Evolutionary conservation across 2,888 invertebrate genomes (phyloP), one percentile per base, ranked within the genome.

Genomic region (Plagiodera versicolora): DNA sequence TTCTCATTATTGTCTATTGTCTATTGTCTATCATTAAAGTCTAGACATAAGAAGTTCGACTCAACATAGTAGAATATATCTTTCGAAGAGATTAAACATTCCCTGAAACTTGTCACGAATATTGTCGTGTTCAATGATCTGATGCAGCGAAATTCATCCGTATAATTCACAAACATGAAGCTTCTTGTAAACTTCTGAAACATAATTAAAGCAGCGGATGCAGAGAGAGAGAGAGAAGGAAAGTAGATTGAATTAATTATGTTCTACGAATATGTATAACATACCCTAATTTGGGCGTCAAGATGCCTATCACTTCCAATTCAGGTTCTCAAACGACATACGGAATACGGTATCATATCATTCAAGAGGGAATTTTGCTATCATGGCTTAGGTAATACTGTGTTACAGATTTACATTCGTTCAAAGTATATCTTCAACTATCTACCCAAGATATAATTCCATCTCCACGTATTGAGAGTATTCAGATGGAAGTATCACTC

Each of bases 251-350:
- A 39, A 39, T 39, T 39, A 39, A 11, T 39, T 11, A 39, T 39
- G 39, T 39, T 39, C 39, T 14, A 1, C 39, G 39, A 39, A n/a
- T 39, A 39, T 11, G 39, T 39, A 39, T 39, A 10, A 9, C 39
- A 39, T 39, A 39, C 39, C 39, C 39, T 39, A 39, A 39, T 39
- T 39, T 11, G 1, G 39, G 39, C 39, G 39, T 39, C 39, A 39
- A 39, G 39, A 39, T 39, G 39, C 39, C 39, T 39, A 39, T 39
- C 39, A 39, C 39, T 39, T 39, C 14, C 39, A 39, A 39, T 39
- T 39, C 39, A 39, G 39, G 2, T 39, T 14, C 39, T 39, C 39
- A 39, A 39, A 39, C 39, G 39, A 14, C 39, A 39, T 39, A 39
- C 39, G 14, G 39, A 39, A 39, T 39, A 39, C 11, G 14, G 39